Conservation (phyloP, 2,888 invertebrate genomes). For the Thysanoteuthis rhombus region DNA sequence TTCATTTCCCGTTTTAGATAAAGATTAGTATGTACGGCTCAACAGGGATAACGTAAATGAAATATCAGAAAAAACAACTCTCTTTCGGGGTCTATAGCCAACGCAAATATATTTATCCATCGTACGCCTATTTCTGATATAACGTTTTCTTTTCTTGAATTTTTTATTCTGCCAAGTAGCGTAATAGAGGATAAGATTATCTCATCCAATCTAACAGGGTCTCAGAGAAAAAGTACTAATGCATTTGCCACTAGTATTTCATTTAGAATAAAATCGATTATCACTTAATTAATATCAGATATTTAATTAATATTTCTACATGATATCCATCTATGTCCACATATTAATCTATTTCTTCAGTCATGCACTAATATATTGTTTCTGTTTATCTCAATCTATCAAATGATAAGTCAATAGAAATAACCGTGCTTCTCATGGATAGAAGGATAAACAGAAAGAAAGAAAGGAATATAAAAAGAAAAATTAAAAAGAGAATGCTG, state of each 20-base stretch:
- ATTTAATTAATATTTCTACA: background rate
- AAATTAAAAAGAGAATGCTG: background rate
- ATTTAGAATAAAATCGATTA: background rate
- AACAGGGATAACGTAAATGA: too few species aligned
- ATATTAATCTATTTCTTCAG: background rate
- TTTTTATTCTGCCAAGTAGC: too few species aligned
- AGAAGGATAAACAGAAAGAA: background rate
- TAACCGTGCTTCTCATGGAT: background rate
- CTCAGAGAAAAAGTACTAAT: background rate
- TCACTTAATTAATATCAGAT: background rate
- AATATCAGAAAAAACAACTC: too few species aligned
- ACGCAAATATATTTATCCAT: too few species aligned
- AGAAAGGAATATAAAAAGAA: background rate
- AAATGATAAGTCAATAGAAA: background rate
- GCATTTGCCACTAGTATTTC: background rate
- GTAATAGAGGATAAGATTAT: too few species aligned
- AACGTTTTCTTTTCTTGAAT: too few species aligned
- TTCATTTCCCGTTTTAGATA: too few species aligned
- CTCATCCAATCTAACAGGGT: too few species aligned
- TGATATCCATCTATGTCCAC: background rate
- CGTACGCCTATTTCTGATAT: too few species aligned
- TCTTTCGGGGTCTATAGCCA: too few species aligned
- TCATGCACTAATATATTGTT: background rate
- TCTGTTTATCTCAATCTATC: background rate
- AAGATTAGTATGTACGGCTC: too few species aligned